Conservation (phyloP, 2,888 invertebrate species). For the Drosophila quasianomalipes region DNA sequence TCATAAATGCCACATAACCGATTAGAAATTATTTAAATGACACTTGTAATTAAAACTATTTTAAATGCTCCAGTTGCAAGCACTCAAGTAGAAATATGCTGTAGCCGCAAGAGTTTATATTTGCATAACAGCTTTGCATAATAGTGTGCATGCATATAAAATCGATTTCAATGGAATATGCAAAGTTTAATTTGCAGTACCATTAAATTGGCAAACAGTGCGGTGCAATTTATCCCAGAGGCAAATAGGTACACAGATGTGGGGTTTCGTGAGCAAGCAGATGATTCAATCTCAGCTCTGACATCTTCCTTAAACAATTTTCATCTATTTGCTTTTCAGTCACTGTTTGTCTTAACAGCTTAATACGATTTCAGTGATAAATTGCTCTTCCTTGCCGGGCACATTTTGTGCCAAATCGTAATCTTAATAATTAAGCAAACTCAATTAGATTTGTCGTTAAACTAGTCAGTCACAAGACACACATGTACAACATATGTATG, state of each 20-base stretch:
- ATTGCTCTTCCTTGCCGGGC: slow-evolving; percentile 45
- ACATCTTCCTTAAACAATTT: slow-evolving; percentile 22
- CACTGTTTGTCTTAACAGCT: slow-evolving; percentile 38
- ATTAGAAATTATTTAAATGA: slow-evolving; percentile 25
- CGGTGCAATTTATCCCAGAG: slow-evolving; percentile 11
- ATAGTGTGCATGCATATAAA: slow-evolving; percentile 6
- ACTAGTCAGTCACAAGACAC: slow-evolving; percentile 40
- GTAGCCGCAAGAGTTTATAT: neutral
- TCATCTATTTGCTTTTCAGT: slow-evolving; percentile 36
- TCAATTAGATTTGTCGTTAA: slow-evolving; percentile 71
- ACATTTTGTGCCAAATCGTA: slow-evolving; percentile 57
- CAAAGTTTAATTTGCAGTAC: slow-evolving; percentile 32
- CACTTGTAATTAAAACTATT: slow-evolving; percentile 1
- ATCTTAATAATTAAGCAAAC: slow-evolving; percentile 76
- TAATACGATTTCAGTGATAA: slow-evolving; percentile 58
- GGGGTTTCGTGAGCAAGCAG: slow-evolving; percentile 3
- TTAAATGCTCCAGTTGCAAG: neutral
- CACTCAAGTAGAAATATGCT: neutral
- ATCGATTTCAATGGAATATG: slow-evolving; percentile 34
- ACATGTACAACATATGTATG: neutral
- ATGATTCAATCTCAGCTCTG: slow-evolving; percentile 37
- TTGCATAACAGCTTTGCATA: slow-evolving; percentile 28
- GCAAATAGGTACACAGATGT: slow-evolving; percentile 15
- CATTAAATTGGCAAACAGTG: slow-evolving; percentile 24
- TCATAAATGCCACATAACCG: slow-evolving; percentile 1